phyloP scores from a whole-genome alignment of 2,797 vertebrate genomes.

The Borostomias antarcticus region DNA sequence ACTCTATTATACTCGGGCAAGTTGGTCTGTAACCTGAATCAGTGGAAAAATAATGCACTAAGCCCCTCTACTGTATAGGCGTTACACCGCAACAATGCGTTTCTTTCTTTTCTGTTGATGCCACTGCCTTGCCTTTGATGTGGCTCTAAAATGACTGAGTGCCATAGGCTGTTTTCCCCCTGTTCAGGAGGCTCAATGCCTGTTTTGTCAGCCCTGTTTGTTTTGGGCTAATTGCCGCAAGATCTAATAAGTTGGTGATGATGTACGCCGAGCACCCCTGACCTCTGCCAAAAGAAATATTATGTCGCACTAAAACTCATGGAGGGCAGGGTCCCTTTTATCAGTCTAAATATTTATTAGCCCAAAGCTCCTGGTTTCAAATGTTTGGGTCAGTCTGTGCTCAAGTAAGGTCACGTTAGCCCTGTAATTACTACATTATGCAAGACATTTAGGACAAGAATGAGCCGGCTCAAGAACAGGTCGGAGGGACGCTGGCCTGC shows the following conservation, averaged over 20 bases:
- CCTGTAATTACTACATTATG: conserved; percentile 77
- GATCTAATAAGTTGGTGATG: conserved; percentile 99
- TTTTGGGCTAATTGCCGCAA: conserved; percentile 97
- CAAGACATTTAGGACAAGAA: conserved; percentile 69
- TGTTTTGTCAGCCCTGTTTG: conserved; percentile 96
- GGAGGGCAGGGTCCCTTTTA: conserved; percentile 71
- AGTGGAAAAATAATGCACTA: conserved; percentile 82
- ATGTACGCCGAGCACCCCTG: conserved; percentile 87
- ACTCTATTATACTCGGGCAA: conserved; percentile 75
- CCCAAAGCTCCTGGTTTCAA: conserved; percentile 76
- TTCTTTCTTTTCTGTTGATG: conserved; percentile 89
- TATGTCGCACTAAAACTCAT: conserved; percentile 78
- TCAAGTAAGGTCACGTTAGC: conserved; percentile 70
- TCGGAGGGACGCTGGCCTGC: conserved; percentile 10
- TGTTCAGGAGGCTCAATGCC: conserved; percentile 79
- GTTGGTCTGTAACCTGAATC: conserved; percentile 91
- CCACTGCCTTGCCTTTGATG: conserved; percentile 87
- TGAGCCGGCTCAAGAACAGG: conserved; percentile 47
- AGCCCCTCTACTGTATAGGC: conserved; percentile 85
- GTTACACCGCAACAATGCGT: conserved; percentile 87
- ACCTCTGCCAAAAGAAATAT: conserved; percentile 93
- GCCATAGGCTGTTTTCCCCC: conserved; percentile 90
- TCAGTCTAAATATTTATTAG: conserved; percentile 73
- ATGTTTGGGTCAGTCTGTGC: conserved; percentile 73
- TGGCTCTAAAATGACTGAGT: conserved; percentile 84